These are phyloP conservation scores for Drosophila simulans DNA, from an alignment of 1,140 invertebrate genomes.

Conservation along the genomic window DNA sequence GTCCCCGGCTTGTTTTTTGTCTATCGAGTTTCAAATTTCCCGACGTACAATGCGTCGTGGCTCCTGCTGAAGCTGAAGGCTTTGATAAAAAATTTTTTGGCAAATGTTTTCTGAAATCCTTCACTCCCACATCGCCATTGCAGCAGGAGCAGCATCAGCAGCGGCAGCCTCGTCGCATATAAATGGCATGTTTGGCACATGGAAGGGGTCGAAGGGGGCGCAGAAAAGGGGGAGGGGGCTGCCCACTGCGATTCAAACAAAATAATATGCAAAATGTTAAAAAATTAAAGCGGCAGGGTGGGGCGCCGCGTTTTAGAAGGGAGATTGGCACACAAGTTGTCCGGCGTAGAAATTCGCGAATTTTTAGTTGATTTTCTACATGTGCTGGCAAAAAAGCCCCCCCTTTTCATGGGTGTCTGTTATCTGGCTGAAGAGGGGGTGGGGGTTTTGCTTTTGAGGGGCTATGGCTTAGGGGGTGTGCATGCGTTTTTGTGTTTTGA, in stretches of 20 bases:
- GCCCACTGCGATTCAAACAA: conserved; percentile 69
- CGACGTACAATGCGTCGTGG: conserved; percentile 72
- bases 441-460: not conserved
- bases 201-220: conserved; percentile 18
- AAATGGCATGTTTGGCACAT: conserved; percentile 81
- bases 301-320: conserved; percentile 19
- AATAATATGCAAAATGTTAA: conserved; percentile 82
- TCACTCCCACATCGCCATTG: conserved; percentile 65
- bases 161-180: conserved; percentile 58
- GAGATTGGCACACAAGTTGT: conserved; percentile 51
- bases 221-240: not conserved
- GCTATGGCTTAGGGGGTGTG: conserved; percentile 27
- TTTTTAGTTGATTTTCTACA: conserved; percentile 78
- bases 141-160: conserved; percentile 24
- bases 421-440: not conserved
- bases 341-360: conserved; percentile 77
- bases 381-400: conserved; percentile 32
- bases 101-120: conserved; percentile 78
- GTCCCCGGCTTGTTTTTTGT: conserved; percentile 65
- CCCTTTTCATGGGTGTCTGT: not conserved
- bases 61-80: conserved; percentile 75
- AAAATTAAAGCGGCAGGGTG: conserved; percentile 63
- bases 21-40: conserved; percentile 82
- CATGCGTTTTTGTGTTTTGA: conserved; percentile 79
- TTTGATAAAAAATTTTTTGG: conserved; percentile 79